A percentile compares a stretch with the other conserved stretches of the same genome.
These are phyloP conservation scores for Sarotherodon lohbergeri DNA, from an alignment of 2,113 vertebrate genomes.

Conservation along the genomic window DNA sequence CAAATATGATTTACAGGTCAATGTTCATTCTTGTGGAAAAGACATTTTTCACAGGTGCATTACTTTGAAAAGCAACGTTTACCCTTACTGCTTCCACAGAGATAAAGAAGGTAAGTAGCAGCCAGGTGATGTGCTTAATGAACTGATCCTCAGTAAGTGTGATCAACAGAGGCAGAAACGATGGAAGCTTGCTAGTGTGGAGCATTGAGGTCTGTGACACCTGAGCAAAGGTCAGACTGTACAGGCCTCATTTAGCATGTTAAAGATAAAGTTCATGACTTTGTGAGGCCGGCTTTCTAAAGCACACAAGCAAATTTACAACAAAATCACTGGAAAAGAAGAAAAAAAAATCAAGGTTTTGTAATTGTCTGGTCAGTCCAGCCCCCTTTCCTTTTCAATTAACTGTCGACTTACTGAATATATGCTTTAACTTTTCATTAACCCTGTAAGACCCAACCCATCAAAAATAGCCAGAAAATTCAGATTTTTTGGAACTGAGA, in stretches of 20 bases:
- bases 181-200: not conserved
- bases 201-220: not conserved
- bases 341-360: no score
- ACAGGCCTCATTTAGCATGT: not conserved
- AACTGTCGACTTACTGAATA: not conserved
- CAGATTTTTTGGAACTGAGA: no score
- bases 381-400: no score
- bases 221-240: not conserved
- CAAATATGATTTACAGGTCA: not conserved
- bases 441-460: no score
- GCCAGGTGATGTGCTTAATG: not conserved
- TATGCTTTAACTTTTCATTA: not conserved
- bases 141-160: not conserved
- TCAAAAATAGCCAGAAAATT: no score
- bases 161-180: not conserved
- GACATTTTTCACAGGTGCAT: not conserved
- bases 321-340: not conserved
- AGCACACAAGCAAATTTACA: no score
- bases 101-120: not conserved
- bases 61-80: no score
- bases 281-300: no score
- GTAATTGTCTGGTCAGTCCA: no score
- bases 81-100: not conserved
- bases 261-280: no score
- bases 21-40: not conserved